phyloP scores from a whole-genome alignment of 2,888 invertebrate genomes.

The Epirrhoe alternata region DNA sequence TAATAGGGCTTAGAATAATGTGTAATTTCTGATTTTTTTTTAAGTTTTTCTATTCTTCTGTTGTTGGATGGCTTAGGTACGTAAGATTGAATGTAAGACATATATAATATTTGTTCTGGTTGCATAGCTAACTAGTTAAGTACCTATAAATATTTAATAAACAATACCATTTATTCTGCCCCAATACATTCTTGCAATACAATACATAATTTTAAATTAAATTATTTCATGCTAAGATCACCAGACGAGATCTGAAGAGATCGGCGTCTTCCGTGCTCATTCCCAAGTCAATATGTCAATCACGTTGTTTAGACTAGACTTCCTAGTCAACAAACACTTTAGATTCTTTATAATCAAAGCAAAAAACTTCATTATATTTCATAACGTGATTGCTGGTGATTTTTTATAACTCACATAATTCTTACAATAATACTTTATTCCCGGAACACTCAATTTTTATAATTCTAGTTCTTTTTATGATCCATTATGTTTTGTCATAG shows the following conservation, averaged over 20 bases:
- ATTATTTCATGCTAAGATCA: slow-evolving; percentile 28
- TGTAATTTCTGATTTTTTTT: background rate
- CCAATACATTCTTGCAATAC: background rate
- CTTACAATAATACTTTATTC: background rate
- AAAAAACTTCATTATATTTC: slow-evolving; percentile 8
- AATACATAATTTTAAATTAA: slow-evolving; percentile 1
- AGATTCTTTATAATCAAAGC: slow-evolving; percentile 27
- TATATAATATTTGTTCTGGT: too few species aligned
- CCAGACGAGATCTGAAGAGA: slow-evolving; percentile 14
- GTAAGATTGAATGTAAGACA: too few species aligned
- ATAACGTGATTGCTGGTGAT: background rate
- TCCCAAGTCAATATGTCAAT: slow-evolving; percentile 45
- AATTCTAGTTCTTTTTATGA: background rate
- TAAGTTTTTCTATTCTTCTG: background rate
- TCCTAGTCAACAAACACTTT: slow-evolving; percentile 46
- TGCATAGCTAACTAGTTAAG: too few species aligned
- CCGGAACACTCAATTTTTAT: background rate
- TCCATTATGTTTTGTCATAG: background rate
- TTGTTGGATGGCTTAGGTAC: too few species aligned
- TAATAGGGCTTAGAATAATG: too few species aligned
- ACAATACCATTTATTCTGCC: too few species aligned
- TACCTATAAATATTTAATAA: too few species aligned
- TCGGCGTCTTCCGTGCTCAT: slow-evolving; percentile 43
- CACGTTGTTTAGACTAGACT: slow-evolving; percentile 47
- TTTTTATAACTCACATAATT: background rate